phyloP scores from a whole-genome alignment of 2,113 vertebrate genomes.

The Apus apus region DNA sequence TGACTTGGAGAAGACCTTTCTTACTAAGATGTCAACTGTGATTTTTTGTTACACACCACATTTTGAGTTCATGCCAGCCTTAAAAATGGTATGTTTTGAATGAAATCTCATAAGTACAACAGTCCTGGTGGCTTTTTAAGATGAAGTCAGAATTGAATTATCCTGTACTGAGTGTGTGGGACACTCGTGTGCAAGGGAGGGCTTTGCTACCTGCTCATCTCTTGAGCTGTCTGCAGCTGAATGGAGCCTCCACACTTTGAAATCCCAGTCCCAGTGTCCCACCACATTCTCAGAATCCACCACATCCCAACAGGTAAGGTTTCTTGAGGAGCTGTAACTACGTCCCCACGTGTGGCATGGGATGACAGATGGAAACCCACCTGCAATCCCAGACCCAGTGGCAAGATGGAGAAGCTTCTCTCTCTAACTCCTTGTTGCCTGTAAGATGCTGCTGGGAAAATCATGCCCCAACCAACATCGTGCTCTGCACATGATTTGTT shows the following conservation, averaged over 20 bases:
- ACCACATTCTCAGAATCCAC: background rate
- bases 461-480: background rate
- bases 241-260: background rate
- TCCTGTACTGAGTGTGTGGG: too few species aligned
- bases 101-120: background rate
- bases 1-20: background rate
- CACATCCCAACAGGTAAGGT: background rate
- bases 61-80: background rate
- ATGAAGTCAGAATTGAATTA: background rate
- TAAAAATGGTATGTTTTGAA: background rate
- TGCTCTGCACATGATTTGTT: fast-evolving
- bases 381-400: background rate
- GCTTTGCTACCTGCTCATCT: background rate
- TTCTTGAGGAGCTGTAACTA: background rate
- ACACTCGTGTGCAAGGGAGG: background rate
- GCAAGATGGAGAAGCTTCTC: background rate
- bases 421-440: background rate
- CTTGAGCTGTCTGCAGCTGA: background rate
- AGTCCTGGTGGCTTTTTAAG: background rate
- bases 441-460: background rate
- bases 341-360: fast-evolving
- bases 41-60: background rate
- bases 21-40: background rate
- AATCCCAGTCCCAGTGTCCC: background rate
- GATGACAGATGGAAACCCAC: background rate